Evolutionary conservation across 2,888 invertebrate species (phyloP).

Genomic region (Meandrusa payeni): DNA sequence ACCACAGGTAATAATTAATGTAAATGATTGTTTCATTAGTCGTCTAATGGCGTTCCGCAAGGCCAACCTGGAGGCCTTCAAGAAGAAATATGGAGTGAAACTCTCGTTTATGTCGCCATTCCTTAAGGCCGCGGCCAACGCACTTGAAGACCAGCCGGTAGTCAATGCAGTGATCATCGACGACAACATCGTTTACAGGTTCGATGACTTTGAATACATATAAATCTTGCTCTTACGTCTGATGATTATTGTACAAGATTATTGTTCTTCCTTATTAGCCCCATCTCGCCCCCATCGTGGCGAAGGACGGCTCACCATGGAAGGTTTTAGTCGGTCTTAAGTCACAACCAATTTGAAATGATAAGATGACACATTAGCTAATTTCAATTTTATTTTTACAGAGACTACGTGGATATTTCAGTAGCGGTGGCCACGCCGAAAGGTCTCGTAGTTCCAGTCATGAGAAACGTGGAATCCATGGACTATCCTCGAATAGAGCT

Average conservation of each 20-base stretch:
- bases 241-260: no score
- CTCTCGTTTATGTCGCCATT: conserved; percentile 99
- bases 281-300: no score
- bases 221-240: no score
- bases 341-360: no score
- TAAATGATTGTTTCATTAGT: conserved; percentile 65
- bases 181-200: conserved; percentile 85
- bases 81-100: conserved; percentile 96
- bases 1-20: no score
- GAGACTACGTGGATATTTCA: conserved; percentile 99
- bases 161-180: conserved; percentile 98
- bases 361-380: no score
- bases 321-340: no score
- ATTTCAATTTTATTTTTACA: conserved; percentile 34
- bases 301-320: no score
- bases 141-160: conserved; percentile 97
- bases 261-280: no score
- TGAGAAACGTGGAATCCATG: conserved; percentile 96
- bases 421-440: conserved; percentile 99
- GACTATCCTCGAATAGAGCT: conserved; percentile 97
- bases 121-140: conserved; percentile 96
- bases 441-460: conserved; percentile 97
- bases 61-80: conserved; percentile 92
- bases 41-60: conserved; percentile 96
- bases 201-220: no score